A percentile compares a stretch with the other conserved stretches of the same genome.
These are phyloP conservation scores for Pterophyllum scalare DNA, from an alignment of 2,113 vertebrate species.

Conservation along the genomic window DNA sequence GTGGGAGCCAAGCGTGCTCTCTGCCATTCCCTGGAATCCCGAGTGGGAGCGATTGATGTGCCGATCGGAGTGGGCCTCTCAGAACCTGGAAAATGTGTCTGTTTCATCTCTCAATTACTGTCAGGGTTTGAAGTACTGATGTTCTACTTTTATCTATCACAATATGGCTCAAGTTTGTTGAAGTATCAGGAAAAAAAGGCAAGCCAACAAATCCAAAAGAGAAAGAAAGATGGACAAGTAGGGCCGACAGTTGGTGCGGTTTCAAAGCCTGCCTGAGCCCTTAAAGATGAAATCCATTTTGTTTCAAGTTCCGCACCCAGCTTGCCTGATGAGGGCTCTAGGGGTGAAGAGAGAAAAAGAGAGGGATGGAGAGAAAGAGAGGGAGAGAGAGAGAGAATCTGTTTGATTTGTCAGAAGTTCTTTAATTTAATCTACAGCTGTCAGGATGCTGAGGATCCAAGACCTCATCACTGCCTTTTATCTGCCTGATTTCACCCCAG, in stretches of 20 bases:
- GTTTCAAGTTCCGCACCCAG: conserved; percentile 93
- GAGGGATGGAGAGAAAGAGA: conserved; percentile 77
- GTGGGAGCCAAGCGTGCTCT: conserved; percentile 44
- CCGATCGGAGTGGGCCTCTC: conserved; percentile 61
- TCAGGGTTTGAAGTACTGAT: conserved; percentile 92
- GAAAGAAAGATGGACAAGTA: conserved; percentile 60
- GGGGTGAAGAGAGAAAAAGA: conserved; percentile 84
- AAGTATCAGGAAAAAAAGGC: conserved; percentile 85
- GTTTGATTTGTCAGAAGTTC: conserved; percentile 99
- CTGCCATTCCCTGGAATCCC: conserved; percentile 65
- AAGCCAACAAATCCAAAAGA: conserved; percentile 85
- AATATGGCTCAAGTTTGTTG: conserved; percentile 97
- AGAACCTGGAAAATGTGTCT: conserved; percentile 74
- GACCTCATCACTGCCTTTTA: conserved; percentile 89
- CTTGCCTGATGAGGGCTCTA: conserved; percentile 89
- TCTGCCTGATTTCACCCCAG: conserved; percentile 89
- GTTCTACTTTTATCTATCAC: conserved; percentile 93
- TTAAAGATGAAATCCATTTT: conserved; percentile 99
- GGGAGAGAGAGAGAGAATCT: conserved; percentile 81
- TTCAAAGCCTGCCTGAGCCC: conserved; percentile 91
- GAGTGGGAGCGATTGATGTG: conserved; percentile 70
- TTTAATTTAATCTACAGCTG: conserved; percentile 99
- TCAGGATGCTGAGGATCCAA: conserved; percentile 94
- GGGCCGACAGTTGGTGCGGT: conserved; percentile 87
- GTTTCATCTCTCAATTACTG: conserved; percentile 90